Conservation (phyloP, 2,888 invertebrate genomes). For the Suillia variegata region DNA sequence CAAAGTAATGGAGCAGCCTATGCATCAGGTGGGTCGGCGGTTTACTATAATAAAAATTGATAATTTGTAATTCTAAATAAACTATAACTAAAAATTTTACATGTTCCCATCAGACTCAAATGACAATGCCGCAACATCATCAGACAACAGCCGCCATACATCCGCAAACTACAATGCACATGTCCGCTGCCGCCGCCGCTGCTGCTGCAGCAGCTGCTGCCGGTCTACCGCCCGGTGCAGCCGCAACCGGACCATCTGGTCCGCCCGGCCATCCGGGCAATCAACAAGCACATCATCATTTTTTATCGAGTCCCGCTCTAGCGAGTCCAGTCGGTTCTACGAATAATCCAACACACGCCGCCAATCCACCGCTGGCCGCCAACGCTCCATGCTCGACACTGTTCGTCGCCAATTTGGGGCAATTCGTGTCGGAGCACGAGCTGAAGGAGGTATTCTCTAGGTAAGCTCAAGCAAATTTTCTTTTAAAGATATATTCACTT, state of each 20-base stretch:
- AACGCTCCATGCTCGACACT: constrained; percentile 95
- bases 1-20: constrained; percentile 62
- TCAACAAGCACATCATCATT: constrained; percentile 84
- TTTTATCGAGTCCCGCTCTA: constrained; percentile 90
- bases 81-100: neutral
- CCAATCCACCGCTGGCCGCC: constrained; percentile 64
- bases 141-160: constrained; percentile 63
- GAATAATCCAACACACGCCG: constrained; percentile 62
- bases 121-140: constrained; percentile 64
- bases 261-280: too few relatives aligned
- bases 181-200: constrained; percentile 61
- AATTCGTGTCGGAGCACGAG: constrained; percentile 97
- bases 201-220: too few relatives aligned
- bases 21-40: constrained; percentile 60
- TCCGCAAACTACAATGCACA: constrained; percentile 71
- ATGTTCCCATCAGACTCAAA: constrained; percentile 60
- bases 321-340: constrained; percentile 80
- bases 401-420: constrained; percentile 97
- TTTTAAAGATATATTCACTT: neutral
- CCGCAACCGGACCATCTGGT: constrained; percentile 36
- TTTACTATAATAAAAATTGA: neutral
- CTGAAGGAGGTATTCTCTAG: constrained; percentile 98
- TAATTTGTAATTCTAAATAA: neutral
- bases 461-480: constrained; percentile 65
- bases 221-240: constrained; percentile 61